Evolutionary conservation across 1,140 invertebrate species (phyloP).

Genomic region (Diorhabda carinulata): DNA sequence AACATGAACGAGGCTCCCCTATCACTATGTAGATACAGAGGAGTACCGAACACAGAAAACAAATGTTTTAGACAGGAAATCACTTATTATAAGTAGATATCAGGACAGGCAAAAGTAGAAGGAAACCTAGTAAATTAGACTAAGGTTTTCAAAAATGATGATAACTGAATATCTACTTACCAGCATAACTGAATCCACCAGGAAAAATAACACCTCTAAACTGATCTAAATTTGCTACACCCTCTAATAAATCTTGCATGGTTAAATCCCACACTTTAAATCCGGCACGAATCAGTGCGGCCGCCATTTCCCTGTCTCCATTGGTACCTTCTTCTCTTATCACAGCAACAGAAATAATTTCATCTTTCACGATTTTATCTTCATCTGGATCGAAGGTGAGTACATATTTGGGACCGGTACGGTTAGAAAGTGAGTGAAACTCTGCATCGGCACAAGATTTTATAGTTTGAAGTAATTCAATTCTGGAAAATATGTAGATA

Average conservation of each 20-base stretch:
- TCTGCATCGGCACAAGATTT: constrained; percentile 75
- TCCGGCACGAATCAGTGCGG: constrained; percentile 84
- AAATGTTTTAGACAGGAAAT: not conserved
- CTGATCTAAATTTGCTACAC: constrained; percentile 65
- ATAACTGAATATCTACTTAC: constrained; percentile 45
- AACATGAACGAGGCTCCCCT: not conserved
- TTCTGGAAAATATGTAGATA: constrained; percentile 54
- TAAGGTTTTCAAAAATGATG: not conserved
- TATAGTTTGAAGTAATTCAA: constrained; percentile 83
- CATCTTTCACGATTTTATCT: constrained; percentile 43
- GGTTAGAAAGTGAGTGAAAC: constrained; percentile 56
- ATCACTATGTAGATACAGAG: not conserved
- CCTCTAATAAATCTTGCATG: constrained; percentile 79
- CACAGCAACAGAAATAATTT: constrained; percentile 75
- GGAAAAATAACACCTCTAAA: constrained; percentile 92
- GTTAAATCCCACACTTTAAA: constrained; percentile 92
- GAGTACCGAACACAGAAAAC: not conserved
- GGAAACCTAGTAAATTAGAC: not conserved
- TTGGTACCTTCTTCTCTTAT: constrained; percentile 96
- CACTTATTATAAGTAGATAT: not conserved
- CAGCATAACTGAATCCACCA: constrained; percentile 96
- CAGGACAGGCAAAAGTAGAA: not conserved
- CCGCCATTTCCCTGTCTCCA: constrained; percentile 96
- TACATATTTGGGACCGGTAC: constrained; percentile 56
- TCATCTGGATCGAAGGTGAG: constrained; percentile 68